Conservation (phyloP, 2,113 vertebrate genomes). For the Pleuronectes platessa region DNA sequence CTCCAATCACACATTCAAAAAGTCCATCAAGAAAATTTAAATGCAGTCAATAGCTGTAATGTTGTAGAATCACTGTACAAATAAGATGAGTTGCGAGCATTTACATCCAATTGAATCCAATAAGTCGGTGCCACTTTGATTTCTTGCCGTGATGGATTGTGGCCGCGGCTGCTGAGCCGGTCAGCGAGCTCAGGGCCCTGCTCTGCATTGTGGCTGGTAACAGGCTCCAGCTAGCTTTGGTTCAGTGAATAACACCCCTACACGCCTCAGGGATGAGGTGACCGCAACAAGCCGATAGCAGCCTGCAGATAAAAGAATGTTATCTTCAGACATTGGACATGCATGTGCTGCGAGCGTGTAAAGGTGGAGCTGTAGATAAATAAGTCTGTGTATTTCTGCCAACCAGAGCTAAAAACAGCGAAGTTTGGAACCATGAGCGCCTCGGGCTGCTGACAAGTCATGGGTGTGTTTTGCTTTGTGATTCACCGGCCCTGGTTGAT, state of each 20-base stretch:
- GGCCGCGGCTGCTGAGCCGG: conserved; percentile 12
- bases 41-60: conserved; percentile 68
- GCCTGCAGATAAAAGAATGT: conserved; percentile 6
- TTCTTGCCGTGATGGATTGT: conserved; percentile 55
- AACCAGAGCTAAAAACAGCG: conserved; percentile 23
- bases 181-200: conserved; percentile 2
- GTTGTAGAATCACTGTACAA: conserved; percentile 66
- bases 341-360: not conserved
- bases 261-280: conserved; percentile 25
- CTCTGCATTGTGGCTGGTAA: conserved; percentile 19
- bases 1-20: conserved; percentile 59
- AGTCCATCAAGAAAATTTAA: conserved; percentile 68
- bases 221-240: conserved; percentile 14
- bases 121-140: conserved; percentile 48
- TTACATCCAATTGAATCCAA: conserved; percentile 65
- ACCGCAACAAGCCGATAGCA: conserved; percentile 2
- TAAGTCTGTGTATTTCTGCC: not conserved
- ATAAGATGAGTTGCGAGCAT: conserved; percentile 66
- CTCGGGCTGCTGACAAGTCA: not conserved
- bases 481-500: not conserved
- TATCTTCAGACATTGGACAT: not conserved
- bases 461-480: not conserved
- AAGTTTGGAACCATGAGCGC: not conserved
- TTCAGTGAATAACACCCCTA: conserved; percentile 11
- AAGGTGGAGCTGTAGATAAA: conserved; percentile 30